Conservation (phyloP, 2,888 invertebrate genomes). For the Melanotus villosus region DNA sequence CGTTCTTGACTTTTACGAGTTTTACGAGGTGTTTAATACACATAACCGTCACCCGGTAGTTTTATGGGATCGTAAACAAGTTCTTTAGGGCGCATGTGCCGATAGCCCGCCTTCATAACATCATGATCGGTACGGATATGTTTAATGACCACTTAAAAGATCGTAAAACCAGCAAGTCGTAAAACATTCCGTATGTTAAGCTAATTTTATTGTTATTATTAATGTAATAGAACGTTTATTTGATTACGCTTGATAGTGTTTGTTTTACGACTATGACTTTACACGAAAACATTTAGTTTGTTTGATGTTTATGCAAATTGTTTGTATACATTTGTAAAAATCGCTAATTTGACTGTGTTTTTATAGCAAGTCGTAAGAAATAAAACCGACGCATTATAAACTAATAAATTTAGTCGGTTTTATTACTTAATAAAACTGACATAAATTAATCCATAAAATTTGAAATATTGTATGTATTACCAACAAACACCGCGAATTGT, state of each 20-base stretch:
- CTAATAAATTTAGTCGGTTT: too few species aligned
- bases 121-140: slow-evolving; percentile 55
- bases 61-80: slow-evolving; percentile 65
- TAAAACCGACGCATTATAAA: too few species aligned
- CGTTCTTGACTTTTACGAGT: slow-evolving; percentile 64
- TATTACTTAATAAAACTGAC: too few species aligned
- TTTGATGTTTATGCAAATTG: slow-evolving; percentile 30
- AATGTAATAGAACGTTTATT: slow-evolving; percentile 40
- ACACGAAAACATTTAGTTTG: slow-evolving; percentile 21
- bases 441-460: too few species aligned
- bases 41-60: slow-evolving; percentile 65
- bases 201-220: slow-evolving; percentile 46
- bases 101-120: slow-evolving; percentile 58
- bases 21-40: slow-evolving; percentile 67
- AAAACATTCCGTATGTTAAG: slow-evolving; percentile 46
- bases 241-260: slow-evolving; percentile 34
- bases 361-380: too few species aligned
- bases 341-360: background rate
- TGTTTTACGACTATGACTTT: slow-evolving; percentile 21
- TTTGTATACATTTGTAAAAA: slow-evolving; percentile 16
- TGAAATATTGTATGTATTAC: too few species aligned
- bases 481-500: too few species aligned
- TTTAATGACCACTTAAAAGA: slow-evolving; percentile 61
- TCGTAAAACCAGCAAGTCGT: slow-evolving; percentile 57
- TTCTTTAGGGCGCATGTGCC: slow-evolving; percentile 61